Evolutionary conservation across 1,140 invertebrate genomes (phyloP).

Genomic region (Lepidurus couesii): DNA sequence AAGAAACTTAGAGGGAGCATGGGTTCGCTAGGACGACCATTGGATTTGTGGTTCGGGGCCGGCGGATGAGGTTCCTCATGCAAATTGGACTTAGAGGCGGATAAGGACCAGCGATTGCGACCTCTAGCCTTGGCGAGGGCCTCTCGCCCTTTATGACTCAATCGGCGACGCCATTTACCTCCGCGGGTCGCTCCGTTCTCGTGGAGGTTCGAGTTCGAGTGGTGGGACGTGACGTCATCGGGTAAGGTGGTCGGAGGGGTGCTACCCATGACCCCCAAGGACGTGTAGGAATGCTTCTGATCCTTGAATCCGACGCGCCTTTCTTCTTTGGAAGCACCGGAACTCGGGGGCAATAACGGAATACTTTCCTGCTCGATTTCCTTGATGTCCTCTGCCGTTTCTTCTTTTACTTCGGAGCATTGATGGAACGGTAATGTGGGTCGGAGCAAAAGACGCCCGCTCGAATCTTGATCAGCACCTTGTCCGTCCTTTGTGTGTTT

Average conservation of each 20-base stretch:
- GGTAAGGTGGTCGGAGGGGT: neutral
- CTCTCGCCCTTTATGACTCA: neutral
- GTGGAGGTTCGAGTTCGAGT: neutral
- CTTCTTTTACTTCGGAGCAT: slow-evolving; percentile 7
- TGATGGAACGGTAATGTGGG: neutral
- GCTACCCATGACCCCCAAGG: neutral
- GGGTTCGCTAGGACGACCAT: neutral
- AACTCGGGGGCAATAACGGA: neutral
- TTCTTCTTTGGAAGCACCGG: neutral
- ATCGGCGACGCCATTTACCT: neutral
- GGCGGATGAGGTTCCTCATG: neutral
- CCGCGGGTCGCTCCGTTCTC: neutral
- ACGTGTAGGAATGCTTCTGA: neutral
- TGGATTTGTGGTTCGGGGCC: neutral
- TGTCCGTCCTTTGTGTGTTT: neutral
- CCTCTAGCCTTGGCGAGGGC: neutral
- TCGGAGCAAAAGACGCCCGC: neutral
- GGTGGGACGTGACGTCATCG: neutral
- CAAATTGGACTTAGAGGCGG: neutral
- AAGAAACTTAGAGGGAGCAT: neutral
- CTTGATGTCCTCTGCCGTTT: slow-evolving; percentile 14
- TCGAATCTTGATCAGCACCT: neutral
- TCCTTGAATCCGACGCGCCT: neutral
- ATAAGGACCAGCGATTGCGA: neutral
- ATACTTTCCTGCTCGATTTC: neutral